Evolutionary conservation across 2,113 vertebrate genomes (phyloP), one percentile per base, ranked within the genome.

Genomic region (Echinops telfairi): DNA sequence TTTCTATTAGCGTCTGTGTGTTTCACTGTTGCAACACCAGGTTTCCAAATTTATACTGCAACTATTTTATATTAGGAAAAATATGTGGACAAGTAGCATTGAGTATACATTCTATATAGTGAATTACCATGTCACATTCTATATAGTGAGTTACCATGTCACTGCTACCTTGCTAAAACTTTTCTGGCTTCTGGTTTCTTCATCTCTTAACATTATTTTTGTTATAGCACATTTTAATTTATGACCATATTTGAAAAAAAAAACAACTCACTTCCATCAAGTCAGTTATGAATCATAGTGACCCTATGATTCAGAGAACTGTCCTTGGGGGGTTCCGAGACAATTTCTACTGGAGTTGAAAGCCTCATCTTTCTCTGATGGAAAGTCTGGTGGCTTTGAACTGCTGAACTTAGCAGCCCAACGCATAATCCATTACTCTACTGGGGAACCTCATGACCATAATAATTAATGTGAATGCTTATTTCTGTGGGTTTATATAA

Each of bases 141-240:
- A n/a, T n/a, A n/a, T n/a, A 91, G 31, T 53, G 27, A 88, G 38
- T 71, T n/a, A 9, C 81, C 14, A 84, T 75, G 16, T 88, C 25
- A 23, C 47, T 83, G n/a, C 8, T 80, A 57, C 15, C 16, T 90
- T 81, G 16, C 47, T 64, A 66, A 33, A 90, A 71, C 25, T 86
- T 89, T 76, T 36, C 5, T 36, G n/a, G 62, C 40, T 92, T 94
- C 47, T 71, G 47, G 5, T 53, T 53, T 53, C 47, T 53, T 53
- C 47, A 53, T 53, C 10, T 33, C 94, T 83, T 68, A 94, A 80
- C 5, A 75, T 83, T 71, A 53, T 78, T 66, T 83, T 20, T 31
- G 4, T 91, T 89, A 38, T 81, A 94, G 20, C 86, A 3, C 15
- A 43, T 90, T 22, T 84, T 94, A 27, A 70, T 70, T 78, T 75